Evolutionary conservation across 1,140 invertebrate species (phyloP).

Genomic region (Lasioglossum albipes): DNA sequence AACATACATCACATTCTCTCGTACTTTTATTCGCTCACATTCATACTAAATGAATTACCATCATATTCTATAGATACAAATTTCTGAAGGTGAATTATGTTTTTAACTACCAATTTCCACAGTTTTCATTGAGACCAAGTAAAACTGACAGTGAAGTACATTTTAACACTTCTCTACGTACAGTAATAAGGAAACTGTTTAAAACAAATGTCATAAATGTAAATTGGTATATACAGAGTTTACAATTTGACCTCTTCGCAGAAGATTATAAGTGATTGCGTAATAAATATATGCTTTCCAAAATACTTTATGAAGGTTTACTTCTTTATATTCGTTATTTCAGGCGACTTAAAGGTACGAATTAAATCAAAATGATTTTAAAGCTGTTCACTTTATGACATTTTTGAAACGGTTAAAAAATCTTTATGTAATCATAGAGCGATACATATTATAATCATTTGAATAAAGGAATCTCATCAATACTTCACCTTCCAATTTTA

Average conservation of each 20-base stretch:
- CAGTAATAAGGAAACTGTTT: neutral
- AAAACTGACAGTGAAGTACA: neutral
- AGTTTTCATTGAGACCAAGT: neutral
- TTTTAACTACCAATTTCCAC: constrained; percentile 26
- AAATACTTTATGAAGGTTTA: neutral
- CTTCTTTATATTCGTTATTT: neutral
- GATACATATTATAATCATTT: neutral
- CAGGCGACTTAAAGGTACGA: neutral
- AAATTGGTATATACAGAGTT: constrained; percentile 48
- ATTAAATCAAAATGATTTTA: constrained; percentile 13
- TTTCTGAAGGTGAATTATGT: neutral
- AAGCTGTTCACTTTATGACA: neutral
- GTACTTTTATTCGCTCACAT: constrained; percentile 23
- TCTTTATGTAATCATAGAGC: neutral
- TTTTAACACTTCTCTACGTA: neutral
- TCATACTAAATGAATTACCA: constrained; percentile 40
- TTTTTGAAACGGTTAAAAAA: neutral
- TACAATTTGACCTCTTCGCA: constrained; percentile 31
- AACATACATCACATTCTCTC: constrained; percentile 47
- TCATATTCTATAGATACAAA: constrained; percentile 28
- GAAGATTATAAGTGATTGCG: neutral
- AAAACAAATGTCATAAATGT: constrained; percentile 4
- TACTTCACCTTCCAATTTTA: constrained; percentile 7
- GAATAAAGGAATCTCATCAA: neutral
- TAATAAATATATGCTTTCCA: constrained; percentile 14